phyloP scores from a whole-genome alignment of 2,888 invertebrate species.

The Deilephila elpenor region DNA sequence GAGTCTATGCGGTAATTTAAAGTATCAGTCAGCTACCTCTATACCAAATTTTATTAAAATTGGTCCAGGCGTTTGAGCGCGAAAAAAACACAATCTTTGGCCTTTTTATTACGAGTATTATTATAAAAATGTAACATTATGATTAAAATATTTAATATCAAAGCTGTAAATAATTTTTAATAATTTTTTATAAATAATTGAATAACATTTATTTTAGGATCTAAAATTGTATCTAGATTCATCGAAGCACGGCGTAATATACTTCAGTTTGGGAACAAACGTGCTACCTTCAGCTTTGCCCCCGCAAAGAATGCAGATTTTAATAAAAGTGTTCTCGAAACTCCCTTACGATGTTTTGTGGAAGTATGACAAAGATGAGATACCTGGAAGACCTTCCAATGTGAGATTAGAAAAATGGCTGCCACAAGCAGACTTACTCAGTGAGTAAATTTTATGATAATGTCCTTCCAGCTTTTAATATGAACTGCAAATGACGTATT shows the following conservation, averaged over 20 bases:
- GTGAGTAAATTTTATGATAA: background rate
- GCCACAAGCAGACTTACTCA: slow-evolving; percentile 21
- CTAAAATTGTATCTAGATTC: background rate
- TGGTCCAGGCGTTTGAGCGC: too few relatives aligned
- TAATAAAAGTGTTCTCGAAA: slow-evolving; percentile 32
- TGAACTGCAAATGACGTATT: too few relatives aligned
- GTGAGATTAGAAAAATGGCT: slow-evolving; percentile 21
- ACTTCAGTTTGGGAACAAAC: background rate
- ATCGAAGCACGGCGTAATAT: background rate
- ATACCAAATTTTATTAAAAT: too few relatives aligned
- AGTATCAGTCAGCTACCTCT: too few relatives aligned
- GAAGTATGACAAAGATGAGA: slow-evolving; percentile 61
- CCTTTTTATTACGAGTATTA: too few relatives aligned
- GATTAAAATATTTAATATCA: too few relatives aligned
- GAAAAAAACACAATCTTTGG: too few relatives aligned
- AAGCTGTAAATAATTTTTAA: background rate
- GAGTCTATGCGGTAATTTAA: too few relatives aligned
- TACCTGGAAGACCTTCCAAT: slow-evolving; percentile 37
- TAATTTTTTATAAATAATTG: background rate
- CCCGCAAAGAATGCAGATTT: background rate
- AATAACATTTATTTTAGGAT: background rate
- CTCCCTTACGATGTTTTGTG: slow-evolving; percentile 66
- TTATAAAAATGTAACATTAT: too few relatives aligned
- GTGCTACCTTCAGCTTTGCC: background rate
- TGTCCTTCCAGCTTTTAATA: too few relatives aligned